Conservation (phyloP, 2,888 invertebrate genomes). For the Caenorhabditis doughertyi region DNA sequence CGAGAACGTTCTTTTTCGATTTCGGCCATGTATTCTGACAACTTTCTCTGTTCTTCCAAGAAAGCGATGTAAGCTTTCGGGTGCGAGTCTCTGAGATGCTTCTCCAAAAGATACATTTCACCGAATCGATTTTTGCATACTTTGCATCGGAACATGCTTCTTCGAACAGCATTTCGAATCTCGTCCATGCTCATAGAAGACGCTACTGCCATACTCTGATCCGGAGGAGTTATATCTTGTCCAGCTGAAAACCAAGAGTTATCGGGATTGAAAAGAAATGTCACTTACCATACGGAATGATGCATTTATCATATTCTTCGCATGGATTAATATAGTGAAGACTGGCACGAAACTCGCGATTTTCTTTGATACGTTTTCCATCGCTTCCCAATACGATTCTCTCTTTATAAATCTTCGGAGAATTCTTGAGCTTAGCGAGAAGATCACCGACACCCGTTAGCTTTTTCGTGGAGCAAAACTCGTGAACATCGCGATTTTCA, state of each 20-base stretch:
- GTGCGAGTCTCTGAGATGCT: conserved; percentile 81
- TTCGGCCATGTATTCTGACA: conserved; percentile 50
- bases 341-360: conserved; percentile 20
- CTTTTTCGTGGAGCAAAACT: not conserved
- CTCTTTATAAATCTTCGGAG: conserved; percentile 29
- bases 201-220: conserved; percentile 34
- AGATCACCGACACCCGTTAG: conserved; percentile 41
- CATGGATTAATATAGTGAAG: conserved; percentile 32
- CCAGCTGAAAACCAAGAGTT: conserved; percentile 42
- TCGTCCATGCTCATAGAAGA: conserved; percentile 63
- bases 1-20: conserved; percentile 80
- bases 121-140: conserved; percentile 81
- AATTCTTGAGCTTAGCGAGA: conserved; percentile 37
- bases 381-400: conserved; percentile 46
- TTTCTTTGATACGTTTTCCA: conserved; percentile 42
- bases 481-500: not conserved
- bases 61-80: conserved; percentile 72
- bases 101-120: conserved; percentile 80
- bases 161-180: conserved; percentile 72
- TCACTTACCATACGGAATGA: conserved; percentile 23
- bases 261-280: not conserved
- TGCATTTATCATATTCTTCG: conserved; percentile 24
- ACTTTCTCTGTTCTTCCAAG: conserved; percentile 78
- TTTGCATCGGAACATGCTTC: conserved; percentile 81
- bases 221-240: conserved; percentile 38